These are phyloP conservation scores for Monochamus alternatus DNA, from an alignment of 2,888 invertebrate genomes.

Conservation along the genomic window DNA sequence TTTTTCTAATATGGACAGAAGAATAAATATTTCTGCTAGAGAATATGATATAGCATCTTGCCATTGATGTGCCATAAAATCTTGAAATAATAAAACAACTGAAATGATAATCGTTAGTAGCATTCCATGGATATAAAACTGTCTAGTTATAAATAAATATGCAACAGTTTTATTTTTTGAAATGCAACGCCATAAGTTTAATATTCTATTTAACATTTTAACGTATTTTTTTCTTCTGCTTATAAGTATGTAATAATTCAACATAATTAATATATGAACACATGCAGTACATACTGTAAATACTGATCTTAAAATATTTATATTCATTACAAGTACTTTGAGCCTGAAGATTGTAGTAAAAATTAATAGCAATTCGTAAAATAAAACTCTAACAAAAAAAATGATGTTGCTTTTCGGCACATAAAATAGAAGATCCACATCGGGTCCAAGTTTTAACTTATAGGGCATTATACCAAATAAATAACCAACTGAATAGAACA, in stretches of 20 bases:
- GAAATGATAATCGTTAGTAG: constrained; percentile 18
- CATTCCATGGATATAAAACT: constrained; percentile 29
- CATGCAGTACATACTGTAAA: constrained; percentile 28
- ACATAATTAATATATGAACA: constrained; percentile 22
- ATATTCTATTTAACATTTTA: constrained; percentile 28
- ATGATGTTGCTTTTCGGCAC: background rate
- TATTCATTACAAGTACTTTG: background rate
- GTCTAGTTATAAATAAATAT: constrained; percentile 26
- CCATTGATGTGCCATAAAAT: constrained; percentile 30
- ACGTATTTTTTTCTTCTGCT: constrained; percentile 1
- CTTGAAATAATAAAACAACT: constrained; percentile 31
- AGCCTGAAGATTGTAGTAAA: background rate
- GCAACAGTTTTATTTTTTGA: background rate
- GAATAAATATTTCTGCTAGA: constrained; percentile 41
- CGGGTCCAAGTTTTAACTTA: background rate
- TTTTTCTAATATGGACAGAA: constrained; percentile 40
- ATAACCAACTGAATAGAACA: background rate
- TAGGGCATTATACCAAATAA: constrained; percentile 8
- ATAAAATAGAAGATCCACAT: background rate
- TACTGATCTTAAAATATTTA: constrained; percentile 33
- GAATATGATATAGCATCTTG: constrained; percentile 40
- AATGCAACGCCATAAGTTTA: constrained; percentile 31
- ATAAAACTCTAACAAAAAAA: background rate
- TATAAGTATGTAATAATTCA: constrained; percentile 14
- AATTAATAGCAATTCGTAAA: background rate